These are phyloP conservation scores for Chymomyza procnemis DNA, from an alignment of 2,888 invertebrate genomes.

Conservation along the genomic window DNA sequence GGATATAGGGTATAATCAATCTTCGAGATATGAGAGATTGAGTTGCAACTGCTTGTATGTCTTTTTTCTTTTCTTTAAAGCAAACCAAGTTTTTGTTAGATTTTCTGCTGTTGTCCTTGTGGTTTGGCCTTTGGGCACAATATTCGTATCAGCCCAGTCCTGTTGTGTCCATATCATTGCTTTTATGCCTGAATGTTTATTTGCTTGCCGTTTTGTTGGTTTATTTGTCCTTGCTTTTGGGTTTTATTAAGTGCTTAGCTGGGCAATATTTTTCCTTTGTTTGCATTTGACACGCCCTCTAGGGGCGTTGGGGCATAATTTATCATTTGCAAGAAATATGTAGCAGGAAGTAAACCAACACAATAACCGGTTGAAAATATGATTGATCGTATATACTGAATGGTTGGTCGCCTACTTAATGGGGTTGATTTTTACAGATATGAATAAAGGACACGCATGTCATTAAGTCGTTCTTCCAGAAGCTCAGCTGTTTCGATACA, in stretches of 20 bases:
- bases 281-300: slow-evolving; percentile 37
- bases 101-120: neutral
- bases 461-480: too few species aligned
- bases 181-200: neutral
- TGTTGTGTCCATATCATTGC: neutral
- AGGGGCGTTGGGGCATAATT: slow-evolving; percentile 39
- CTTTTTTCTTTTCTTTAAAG: slow-evolving; percentile 33
- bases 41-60: slow-evolving; percentile 16
- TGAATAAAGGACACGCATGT: too few species aligned
- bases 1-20: slow-evolving; percentile 27
- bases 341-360: slow-evolving; percentile 32
- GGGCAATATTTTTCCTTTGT: slow-evolving; percentile 52
- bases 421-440: too few species aligned
- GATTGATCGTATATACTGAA: neutral
- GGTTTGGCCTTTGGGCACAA: neutral
- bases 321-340: slow-evolving; percentile 43
- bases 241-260: slow-evolving; percentile 43
- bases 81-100: slow-evolving; percentile 48
- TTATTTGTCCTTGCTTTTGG: slow-evolving; percentile 1
- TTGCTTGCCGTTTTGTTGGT: neutral
- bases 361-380: neutral
- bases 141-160: neutral
- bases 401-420: too few species aligned
- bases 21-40: slow-evolving; percentile 51
- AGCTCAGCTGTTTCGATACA: too few species aligned